Conservation (phyloP, 2,888 invertebrate species). For the Parnassius apollo region DNA sequence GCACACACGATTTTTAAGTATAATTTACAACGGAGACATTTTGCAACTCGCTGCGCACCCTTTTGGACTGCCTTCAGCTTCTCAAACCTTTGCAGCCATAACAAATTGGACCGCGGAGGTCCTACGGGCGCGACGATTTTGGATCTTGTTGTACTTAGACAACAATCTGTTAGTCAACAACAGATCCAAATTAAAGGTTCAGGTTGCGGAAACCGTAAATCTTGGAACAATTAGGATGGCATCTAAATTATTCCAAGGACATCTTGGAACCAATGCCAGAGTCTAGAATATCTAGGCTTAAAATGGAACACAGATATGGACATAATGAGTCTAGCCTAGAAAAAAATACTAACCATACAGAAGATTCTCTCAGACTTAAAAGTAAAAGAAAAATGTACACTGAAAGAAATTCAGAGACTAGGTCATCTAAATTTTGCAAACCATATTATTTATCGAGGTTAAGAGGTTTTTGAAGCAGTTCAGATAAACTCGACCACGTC, state of each 20-base stretch:
- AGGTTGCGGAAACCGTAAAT: neutral
- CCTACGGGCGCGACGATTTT: constrained; percentile 24
- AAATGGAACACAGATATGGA: no score
- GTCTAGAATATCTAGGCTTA: no score
- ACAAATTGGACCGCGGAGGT: constrained; percentile 36
- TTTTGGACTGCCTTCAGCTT: constrained; percentile 34
- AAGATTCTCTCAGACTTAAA: no score
- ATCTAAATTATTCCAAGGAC: neutral
- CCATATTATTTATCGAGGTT: no score
- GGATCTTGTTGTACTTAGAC: constrained; percentile 34
- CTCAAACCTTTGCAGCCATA: constrained; percentile 32
- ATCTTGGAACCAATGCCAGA: no score
- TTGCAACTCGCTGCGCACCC: constrained; percentile 28
- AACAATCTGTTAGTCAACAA: constrained; percentile 32
- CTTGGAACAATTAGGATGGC: constrained; percentile 14
- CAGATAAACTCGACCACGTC: no score
- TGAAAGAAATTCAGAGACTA: no score
- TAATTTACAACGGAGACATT: neutral
- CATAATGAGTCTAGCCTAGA: no score
- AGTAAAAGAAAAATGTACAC: no score
- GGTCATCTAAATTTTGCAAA: no score
- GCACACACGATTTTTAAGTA: neutral
- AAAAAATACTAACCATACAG: no score
- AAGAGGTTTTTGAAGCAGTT: no score
- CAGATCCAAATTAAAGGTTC: neutral